Evolutionary conservation across 2,888 invertebrate species (phyloP), one percentile per base, ranked within the genome.

Genomic region (Lycocerus yunnanus): DNA sequence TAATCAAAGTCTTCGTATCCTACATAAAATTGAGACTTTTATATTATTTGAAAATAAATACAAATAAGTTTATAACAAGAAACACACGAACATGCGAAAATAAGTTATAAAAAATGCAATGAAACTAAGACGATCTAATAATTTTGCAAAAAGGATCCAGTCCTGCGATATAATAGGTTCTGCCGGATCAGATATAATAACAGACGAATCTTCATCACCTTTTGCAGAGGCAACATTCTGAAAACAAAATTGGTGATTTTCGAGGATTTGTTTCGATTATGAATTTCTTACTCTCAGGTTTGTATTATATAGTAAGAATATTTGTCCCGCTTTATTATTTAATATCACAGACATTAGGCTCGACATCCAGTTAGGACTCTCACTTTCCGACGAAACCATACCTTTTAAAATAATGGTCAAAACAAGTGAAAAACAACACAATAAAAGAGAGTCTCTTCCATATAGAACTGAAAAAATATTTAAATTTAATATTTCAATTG

Each of bases 61-160:
- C 6, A 43, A 43, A 43, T 43, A 43, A n/a, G 16, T 59, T 82
- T 78, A 83, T 24, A 82, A 78, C 3, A 80, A 60, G 71, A 84
- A 84, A 14, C 78, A 79, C 20, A 85, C 77, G 21, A 84, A 79
- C 84, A 86, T 84, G 14, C 78, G 73, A 61, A 84, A 74, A 78
- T 85, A 86, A 13, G 82, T 78, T 65, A 85, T 77, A 63, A 80
- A 74, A 72, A 83, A 85, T 65, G 77, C 69, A 61, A 84, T 73
- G 71, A 86, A 82, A 68, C 83, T 83, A 58, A 86, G 60, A 69
- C 85, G 80, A 79, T 87, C 86, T 16, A 87, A 71, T 59, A 87
- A 79, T 78, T 82, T 85, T 9, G 83, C 85, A 74, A 87, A 84
- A 27, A 86, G 69, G 5, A 80, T 74, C 85, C 86, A 87, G 70